Evolutionary conservation across 2,888 invertebrate genomes (phyloP).

Genomic region (Hybos culiciformis): DNA sequence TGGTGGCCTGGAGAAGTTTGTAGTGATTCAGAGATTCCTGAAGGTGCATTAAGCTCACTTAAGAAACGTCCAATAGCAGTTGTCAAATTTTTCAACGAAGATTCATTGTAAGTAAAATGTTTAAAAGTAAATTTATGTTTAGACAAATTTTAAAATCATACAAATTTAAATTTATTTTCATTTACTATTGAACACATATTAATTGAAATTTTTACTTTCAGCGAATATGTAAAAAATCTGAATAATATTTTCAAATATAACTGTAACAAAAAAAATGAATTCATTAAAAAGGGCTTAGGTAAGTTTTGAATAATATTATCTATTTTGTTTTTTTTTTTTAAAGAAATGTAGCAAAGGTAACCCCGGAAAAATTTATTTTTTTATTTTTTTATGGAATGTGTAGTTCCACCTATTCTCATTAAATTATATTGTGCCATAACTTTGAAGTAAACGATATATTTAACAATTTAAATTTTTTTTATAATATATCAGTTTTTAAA

Average conservation of each 20-base stretch:
- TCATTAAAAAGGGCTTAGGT: constrained; percentile 72
- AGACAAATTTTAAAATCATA: not conserved
- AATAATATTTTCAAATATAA: constrained; percentile 63
- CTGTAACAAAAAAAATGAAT: constrained; percentile 63
- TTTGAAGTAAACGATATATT: no score
- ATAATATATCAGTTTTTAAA: no score
- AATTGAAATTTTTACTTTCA: constrained; percentile 44
- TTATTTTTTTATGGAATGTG: no score
- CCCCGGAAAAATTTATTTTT: no score
- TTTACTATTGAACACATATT: no score
- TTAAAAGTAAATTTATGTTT: constrained; percentile 4
- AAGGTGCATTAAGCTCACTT: constrained; percentile 45
- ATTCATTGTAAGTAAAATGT: constrained; percentile 54
- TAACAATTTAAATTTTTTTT: no score
- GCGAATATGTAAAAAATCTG: constrained; percentile 63
- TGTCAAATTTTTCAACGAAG: constrained; percentile 76
- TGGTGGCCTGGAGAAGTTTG: constrained; percentile 82
- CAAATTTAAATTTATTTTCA: not conserved
- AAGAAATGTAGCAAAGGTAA: no score
- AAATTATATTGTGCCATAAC: no score
- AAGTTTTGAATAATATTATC: constrained; percentile 18
- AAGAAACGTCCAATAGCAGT: constrained; percentile 62
- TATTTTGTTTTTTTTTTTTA: no score
- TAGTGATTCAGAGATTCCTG: constrained; percentile 48
- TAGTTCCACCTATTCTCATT: no score